These are phyloP conservation scores for Resseliella maxima DNA, from an alignment of 2,888 invertebrate genomes.

Conservation along the genomic window DNA sequence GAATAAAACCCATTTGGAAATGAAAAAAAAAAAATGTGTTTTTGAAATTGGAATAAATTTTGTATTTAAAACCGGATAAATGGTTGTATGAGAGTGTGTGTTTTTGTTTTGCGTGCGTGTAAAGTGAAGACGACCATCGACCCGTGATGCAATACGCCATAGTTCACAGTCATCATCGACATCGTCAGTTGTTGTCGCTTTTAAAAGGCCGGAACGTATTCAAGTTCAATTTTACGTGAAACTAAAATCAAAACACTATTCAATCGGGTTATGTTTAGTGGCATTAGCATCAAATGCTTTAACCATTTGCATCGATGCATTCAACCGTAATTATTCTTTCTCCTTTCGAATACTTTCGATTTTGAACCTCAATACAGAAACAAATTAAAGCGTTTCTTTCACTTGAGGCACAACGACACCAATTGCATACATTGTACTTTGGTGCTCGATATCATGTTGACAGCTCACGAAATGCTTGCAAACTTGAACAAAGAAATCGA, in stretches of 20 bases:
- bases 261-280: background rate
- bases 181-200: background rate
- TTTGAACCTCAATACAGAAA: background rate
- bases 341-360: constrained; percentile 11
- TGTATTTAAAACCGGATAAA: too few species aligned
- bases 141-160: background rate
- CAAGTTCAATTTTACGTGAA: background rate
- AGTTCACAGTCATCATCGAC: background rate
- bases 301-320: background rate
- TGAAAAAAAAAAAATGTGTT: too few species aligned
- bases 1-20: too few species aligned
- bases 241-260: background rate
- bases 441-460: background rate
- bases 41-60: too few species aligned
- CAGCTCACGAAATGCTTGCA: background rate
- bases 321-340: background rate
- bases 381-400: background rate
- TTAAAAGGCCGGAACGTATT: constrained; percentile 12
- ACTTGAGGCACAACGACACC: constrained; percentile 3
- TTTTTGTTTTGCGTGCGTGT: too few species aligned
- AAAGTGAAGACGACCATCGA: too few species aligned
- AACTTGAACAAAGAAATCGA: background rate
- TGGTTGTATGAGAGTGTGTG: background rate
- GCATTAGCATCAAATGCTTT: background rate
- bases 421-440: background rate